phyloP scores from a whole-genome alignment of 2,888 invertebrate species.

The Leptopilina syphax region DNA sequence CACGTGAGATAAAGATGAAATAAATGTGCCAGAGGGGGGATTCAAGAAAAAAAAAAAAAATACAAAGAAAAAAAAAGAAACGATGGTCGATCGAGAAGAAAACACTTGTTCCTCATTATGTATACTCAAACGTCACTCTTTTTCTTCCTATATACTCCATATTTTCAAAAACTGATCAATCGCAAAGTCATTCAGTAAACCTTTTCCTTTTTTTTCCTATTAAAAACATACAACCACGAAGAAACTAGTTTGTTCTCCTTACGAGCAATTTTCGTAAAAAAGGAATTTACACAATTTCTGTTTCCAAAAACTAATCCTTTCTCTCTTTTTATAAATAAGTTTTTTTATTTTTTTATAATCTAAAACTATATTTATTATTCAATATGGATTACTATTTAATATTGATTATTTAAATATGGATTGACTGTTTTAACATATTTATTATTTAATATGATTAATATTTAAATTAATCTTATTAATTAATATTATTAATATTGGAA shows the following conservation, averaged over 20 bases:
- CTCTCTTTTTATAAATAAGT: no score
- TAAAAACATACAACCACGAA: neutral
- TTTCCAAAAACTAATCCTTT: no score
- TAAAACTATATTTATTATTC: no score
- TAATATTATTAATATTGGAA: no score
- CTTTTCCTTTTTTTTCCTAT: neutral
- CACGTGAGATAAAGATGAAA: constrained; percentile 16
- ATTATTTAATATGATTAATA: no score
- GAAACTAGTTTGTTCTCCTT: neutral
- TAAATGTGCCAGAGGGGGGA: constrained; percentile 2
- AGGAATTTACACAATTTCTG: neutral
- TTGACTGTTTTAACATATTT: no score
- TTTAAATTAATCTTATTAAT: no score
- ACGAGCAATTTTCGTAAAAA: neutral
- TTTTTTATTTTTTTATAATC: no score
- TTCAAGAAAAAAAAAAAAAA: no score
- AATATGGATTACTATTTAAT: no score
- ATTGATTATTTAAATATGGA: no score
- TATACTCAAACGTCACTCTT: constrained; percentile 34
- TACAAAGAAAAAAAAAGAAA: no score
- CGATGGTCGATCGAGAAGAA: constrained; percentile 36
- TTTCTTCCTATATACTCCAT: constrained; percentile 7
- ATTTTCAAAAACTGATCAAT: constrained; percentile 20
- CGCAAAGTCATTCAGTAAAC: neutral
- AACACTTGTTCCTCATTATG: constrained; percentile 35